Evolutionary conservation across 2,113 vertebrate genomes (phyloP).

Genomic region (Myrmecobius fasciatus): DNA sequence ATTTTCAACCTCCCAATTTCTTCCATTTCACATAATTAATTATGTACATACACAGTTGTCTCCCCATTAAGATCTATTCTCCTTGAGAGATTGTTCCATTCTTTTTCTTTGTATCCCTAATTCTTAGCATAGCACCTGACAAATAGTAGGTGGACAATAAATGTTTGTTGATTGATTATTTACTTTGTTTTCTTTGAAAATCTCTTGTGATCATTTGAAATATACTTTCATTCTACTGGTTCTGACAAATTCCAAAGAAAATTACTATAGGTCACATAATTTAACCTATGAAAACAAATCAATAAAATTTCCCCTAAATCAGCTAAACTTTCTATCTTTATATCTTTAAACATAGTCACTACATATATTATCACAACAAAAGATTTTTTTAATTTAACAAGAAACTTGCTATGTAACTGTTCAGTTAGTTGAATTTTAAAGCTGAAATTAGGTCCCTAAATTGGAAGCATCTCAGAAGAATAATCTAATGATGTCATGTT

Average conservation of each 20-base stretch:
- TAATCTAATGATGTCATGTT: slow-evolving; percentile 6
- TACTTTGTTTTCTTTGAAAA: slow-evolving; percentile 5
- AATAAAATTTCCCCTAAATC: slow-evolving; percentile 8
- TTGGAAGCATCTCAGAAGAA: not conserved
- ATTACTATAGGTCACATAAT: not conserved
- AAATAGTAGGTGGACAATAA: slow-evolving; percentile 1
- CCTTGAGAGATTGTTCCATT: not conserved
- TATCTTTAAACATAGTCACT: not conserved
- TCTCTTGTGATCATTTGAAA: slow-evolving; percentile 36
- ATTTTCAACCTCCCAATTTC: not conserved
- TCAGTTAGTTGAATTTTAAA: slow-evolving; percentile 21
- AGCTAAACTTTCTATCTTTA: not conserved
- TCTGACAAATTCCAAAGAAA: not conserved
- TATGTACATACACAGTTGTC: not conserved
- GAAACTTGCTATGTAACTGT: not conserved
- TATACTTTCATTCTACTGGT: not conserved
- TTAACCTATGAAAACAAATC: slow-evolving; percentile 34
- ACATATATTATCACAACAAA: slow-evolving; percentile 27
- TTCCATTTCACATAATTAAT: not conserved
- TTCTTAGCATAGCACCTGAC: not conserved
- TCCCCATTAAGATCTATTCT: not conserved
- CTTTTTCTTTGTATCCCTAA: not conserved
- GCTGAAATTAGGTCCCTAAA: slow-evolving; percentile 36
- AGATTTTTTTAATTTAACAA: not conserved
- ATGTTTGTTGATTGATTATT: not conserved